Percentiles rank a stretch among this genome's conserved stretches.
Conservation (phyloP, 1,140 invertebrate genomes). For the Cotesia vestalis region DNA sequence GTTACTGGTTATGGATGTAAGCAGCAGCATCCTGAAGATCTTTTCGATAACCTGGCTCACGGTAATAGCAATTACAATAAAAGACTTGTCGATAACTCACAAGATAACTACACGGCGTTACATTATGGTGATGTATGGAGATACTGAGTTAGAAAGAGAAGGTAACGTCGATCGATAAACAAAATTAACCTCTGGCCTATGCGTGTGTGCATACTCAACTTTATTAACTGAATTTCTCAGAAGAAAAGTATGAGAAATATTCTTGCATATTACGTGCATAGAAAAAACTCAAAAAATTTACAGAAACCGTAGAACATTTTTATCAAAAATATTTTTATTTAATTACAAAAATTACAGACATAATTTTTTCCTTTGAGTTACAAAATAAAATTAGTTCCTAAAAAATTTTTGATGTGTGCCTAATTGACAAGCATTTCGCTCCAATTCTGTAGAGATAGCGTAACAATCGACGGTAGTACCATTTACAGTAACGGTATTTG, state of each 20-base stretch:
- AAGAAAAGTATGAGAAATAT: no score
- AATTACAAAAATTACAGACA: no score
- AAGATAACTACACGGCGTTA: constrained; percentile 5
- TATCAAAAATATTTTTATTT: no score
- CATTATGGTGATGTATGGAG: neutral
- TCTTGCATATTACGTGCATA: neutral
- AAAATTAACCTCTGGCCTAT: constrained; percentile 27
- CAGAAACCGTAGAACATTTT: no score
- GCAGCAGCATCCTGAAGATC: constrained; percentile 12
- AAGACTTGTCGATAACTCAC: constrained; percentile 29
- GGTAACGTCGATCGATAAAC: constrained; percentile 14
- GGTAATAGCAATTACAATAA: constrained; percentile 31
- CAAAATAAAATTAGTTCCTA: no score
- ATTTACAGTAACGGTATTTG: no score
- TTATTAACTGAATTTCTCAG: no score
- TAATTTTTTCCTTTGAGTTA: no score
- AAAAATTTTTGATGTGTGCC: no score
- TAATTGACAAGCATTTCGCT: no score
- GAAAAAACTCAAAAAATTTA: neutral
- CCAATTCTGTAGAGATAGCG: no score
- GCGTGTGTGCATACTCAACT: constrained; percentile 5
- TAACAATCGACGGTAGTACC: no score
- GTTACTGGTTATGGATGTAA: neutral
- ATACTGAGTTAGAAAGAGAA: constrained; percentile 1
- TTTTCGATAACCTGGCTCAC: constrained; percentile 26